A percentile compares a stretch with the other conserved stretches of the same genome.
Conservation (phyloP, 2,797 vertebrate species). For the Phoeniculus purpureus region DNA sequence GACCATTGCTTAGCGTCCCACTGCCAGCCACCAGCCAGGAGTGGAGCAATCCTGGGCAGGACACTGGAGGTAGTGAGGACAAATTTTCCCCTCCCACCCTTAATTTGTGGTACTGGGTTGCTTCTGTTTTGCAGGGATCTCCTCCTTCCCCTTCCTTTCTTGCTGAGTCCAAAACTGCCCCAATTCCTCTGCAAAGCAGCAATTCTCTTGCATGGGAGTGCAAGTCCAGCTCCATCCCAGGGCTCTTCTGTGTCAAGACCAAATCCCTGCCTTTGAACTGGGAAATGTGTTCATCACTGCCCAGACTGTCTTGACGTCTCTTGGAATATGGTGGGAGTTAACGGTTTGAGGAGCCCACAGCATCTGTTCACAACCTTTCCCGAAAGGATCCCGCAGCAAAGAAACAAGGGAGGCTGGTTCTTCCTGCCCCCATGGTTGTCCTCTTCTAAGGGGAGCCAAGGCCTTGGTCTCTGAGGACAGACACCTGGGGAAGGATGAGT, state of each 20-base stretch:
- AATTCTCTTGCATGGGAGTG: background rate
- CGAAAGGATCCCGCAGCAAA: background rate
- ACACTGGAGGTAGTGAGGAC: background rate
- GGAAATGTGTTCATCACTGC: background rate
- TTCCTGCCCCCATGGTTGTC: background rate
- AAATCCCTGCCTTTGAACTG: background rate
- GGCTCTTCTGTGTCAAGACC: background rate
- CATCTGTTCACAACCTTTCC: background rate
- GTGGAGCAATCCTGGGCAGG: background rate
- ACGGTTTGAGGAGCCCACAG: background rate
- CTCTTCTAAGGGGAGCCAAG: background rate
- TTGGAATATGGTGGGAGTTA: background rate
- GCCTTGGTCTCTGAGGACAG: background rate
- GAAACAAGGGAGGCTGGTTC: background rate
- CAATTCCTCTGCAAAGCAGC: background rate
- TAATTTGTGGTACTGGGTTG: background rate
- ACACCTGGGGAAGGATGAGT: background rate
- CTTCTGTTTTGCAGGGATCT: background rate
- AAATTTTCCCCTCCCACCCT: background rate
- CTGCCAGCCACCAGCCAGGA: background rate
- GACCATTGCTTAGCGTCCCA: constrained; percentile 66
- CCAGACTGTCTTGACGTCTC: background rate
- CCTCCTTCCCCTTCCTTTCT: background rate
- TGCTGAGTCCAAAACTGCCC: background rate
- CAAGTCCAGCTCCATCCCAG: background rate